Base-by-base conservation (phyloP, 2,888 invertebrate species). In the Cabera pusaria region DNA sequence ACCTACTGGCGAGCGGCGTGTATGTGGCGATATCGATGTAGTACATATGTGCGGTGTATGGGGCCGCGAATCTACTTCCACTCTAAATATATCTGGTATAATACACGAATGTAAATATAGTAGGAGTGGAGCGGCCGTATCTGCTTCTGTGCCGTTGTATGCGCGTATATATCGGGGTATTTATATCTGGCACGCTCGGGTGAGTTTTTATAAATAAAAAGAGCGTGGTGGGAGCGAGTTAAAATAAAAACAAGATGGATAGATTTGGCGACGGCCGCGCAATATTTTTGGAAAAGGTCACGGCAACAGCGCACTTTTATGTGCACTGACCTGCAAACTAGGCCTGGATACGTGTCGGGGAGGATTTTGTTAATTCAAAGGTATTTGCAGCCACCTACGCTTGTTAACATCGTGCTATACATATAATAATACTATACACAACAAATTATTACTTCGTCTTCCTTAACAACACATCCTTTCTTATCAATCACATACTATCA, bases 251-350 rank as follows among this genome's bases (percentile, higher is more conserved):
- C 71, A 71, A 70, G 68, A 62, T 59, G 59, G 64, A 63, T 60
- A 60, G 53, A 47, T 51, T 53, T 53, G 52, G 58, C 66, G 62
- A 61, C 59, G 56, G 56, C 48, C 55, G 52, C 60, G 66, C 58
- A 66, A 62, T 69, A 68, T 71, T 69, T 64, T 52, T 62, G 62
- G 70, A 69, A 78, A 85, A 85, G 85, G 85, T 84, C 85, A 84
- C 72, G 80, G 82, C 60, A 66, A 74, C 64, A 40, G 52, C 56
- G 47, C 40, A 31, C 23, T 22, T 28, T 41, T 20, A 37, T 52
- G 49, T 33, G 45, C 52, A 45, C 33, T 52, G 50, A 53, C 56
- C 54, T 44, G 43, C 4, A 14, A n/a, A n/a, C n/a, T n/a, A n/a
- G n/a, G n/a, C n/a, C n/a, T n/a, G n/a, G n/a, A n/a, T n/a, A n/a